Evolutionary conservation across 2,888 invertebrate species (phyloP), one percentile per base, ranked within the genome.

Genomic region (Troides helena): DNA sequence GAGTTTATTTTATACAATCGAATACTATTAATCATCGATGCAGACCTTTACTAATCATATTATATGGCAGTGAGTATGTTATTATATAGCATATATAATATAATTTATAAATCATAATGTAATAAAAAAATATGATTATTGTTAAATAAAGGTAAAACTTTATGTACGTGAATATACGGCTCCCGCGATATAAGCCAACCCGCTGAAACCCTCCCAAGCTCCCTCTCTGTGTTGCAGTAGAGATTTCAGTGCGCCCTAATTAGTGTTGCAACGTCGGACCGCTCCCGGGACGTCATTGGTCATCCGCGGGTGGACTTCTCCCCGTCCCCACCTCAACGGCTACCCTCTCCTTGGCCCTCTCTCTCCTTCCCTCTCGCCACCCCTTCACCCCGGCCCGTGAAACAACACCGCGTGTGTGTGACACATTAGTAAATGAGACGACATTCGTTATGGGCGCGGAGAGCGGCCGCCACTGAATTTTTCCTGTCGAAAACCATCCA

Each of bases 381-480:
- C 39, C 69, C 68, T 67, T 59, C 56, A 25, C 67, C 73, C 71
- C 74, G 73, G 77, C 79, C 79, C 79, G 83, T 84, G 89, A 90
- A 92, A 91, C 90, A 91, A 90, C 91, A 84, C 87, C 89, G 92
- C 87, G 88, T 93, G 93, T 89, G 88, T 92, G 91, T 92, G 93
- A 93, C 93, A 93, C 92, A 93, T 93, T 93, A 93, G 93, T 93
- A 93, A 91, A 93, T 93, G 93, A 93, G 92, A 88, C 87, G 83
- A 89, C 92, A 93, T 93, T 92, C 91, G 91, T 93, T 92, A 93
- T 87, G 70, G 56, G 67, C 83, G 88, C 89, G 87, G 88, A 88
- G 88, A 86, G 80, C 78, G 88, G 86, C 86, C 87, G 88, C 86
- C 90, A 87, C 85, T 74, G 76, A 89, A 89, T 89, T 90, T 92